Evolutionary conservation across 2,888 invertebrate genomes (phyloP), one percentile per base, ranked within the genome.

Genomic region (Zeuzera pyrina): DNA sequence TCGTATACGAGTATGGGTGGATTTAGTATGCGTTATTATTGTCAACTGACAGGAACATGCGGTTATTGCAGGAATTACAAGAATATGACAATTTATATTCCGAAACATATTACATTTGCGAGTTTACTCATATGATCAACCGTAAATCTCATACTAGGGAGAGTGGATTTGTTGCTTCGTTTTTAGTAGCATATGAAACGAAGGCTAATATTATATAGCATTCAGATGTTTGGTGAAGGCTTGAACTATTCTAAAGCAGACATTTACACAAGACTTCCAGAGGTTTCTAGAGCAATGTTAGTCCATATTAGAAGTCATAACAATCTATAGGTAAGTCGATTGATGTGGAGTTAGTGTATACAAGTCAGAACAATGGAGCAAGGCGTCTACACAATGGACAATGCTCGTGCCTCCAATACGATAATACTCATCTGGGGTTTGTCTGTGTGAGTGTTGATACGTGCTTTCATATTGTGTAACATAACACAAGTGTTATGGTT

Each of bases 331-430:
- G 12, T 64, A 61, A 67, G 59, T 35, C 58, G 55, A 63, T 65
- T 65, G 64, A 67, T 63, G 61, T 63, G 52, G 51, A 52, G 53
- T 46, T 51, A 54, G 59, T 57, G 58, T 64, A 72, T 54, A 61
- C 56, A 56, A 47, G 47, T 36, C 49, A 48, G 66, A 81, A 81
- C 79, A 81, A 81, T 79, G 61, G 74, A 39, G 54, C 43, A 66
- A 67, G 67, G 63, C 68, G 68, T 62, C 63, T 51, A 71, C 68
- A 78, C 79, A 81, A 79, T 81, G 81, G 81, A 81, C 81, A 81
- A 79, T 78, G 68, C 69, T 57, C 49, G 54, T 67, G 56, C 64
- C 65, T 65, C 56, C 64, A 64, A 71, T 67, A 65, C 66, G 59
- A 69, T 65, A 64, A 64, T 68, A 61, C 68, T 69, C 76, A 70